A percentile compares a stretch with the other conserved stretches of the same genome.
phyloP scores from a whole-genome alignment of 2,888 invertebrate species.

The Hypomecis punctinalis region DNA sequence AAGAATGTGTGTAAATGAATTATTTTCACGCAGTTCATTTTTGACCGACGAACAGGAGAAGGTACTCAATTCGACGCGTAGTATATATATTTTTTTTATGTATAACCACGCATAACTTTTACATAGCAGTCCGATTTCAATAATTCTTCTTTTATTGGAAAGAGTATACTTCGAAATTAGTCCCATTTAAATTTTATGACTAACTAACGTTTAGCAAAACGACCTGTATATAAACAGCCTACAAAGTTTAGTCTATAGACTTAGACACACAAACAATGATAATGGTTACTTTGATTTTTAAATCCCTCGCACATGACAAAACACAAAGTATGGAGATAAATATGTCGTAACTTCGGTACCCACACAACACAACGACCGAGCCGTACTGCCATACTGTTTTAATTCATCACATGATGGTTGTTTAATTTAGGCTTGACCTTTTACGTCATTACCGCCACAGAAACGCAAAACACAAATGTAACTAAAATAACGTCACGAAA shows the following conservation, averaged over 20 bases:
- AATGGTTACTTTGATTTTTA: slow-evolving; percentile 9
- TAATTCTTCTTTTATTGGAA: no score
- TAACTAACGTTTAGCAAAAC: no score
- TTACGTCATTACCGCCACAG: slow-evolving; percentile 13
- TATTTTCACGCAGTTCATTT: no score
- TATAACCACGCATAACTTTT: no score
- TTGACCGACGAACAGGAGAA: no score
- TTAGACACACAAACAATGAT: slow-evolving; percentile 13
- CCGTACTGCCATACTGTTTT: slow-evolving; percentile 40
- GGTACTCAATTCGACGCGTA: no score
- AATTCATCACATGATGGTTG: slow-evolving; percentile 47
- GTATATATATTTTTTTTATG: no score
- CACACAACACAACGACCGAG: neutral
- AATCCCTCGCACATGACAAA: slow-evolving; percentile 12
- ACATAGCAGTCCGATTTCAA: no score
- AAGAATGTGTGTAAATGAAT: no score
- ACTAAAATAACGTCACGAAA: slow-evolving; percentile 20
- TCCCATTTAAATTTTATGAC: no score
- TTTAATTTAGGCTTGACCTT: slow-evolving; percentile 29
- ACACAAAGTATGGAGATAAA: slow-evolving; percentile 34
- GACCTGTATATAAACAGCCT: neutral
- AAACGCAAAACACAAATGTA: neutral
- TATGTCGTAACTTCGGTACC: slow-evolving; percentile 12
- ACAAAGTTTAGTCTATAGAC: neutral
- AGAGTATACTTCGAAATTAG: no score